These are phyloP conservation scores for Philaethria dido DNA, from an alignment of 2,888 invertebrate species.

Conservation along the genomic window DNA sequence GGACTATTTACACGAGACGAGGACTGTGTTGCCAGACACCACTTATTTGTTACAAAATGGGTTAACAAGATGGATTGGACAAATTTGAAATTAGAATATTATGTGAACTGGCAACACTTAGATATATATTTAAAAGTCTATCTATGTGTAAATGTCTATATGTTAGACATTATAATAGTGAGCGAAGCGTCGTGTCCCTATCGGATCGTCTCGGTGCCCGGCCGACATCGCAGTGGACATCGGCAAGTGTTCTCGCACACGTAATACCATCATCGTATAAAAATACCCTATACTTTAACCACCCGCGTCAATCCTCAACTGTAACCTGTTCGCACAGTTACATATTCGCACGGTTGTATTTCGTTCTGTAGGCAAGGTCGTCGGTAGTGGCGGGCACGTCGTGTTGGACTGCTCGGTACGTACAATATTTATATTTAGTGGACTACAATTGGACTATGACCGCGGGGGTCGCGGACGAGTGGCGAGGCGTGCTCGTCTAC, in stretches of 20 bases:
- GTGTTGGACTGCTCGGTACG: no score
- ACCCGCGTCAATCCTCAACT: slow-evolving; percentile 1
- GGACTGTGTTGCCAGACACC: slow-evolving; percentile 8
- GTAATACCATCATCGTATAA: slow-evolving; percentile 47
- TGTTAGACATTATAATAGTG: slow-evolving; percentile 21
- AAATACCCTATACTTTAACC: slow-evolving; percentile 49
- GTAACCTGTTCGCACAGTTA: no score
- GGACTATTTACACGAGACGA: slow-evolving; percentile 17
- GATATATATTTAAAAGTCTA: slow-evolving; percentile 15
- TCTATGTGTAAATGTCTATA: slow-evolving; percentile 15
- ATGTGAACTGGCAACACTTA: slow-evolving; percentile 11
- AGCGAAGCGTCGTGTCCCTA: slow-evolving; percentile 25
- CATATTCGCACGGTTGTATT: no score
- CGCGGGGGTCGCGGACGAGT: neutral
- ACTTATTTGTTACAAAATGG: neutral
- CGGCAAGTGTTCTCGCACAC: slow-evolving; percentile 12
- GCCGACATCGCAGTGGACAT: slow-evolving; percentile 27
- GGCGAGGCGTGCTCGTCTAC: slow-evolving; percentile 48
- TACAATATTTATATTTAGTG: slow-evolving; percentile 26
- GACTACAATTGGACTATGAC: slow-evolving; percentile 22
- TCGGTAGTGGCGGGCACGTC: no score
- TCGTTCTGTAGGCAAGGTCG: no score
- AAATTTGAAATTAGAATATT: neutral
- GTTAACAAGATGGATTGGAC: neutral
- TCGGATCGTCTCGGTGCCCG: neutral